Evolutionary conservation across 2,797 vertebrate genomes (phyloP).

Genomic region (Sebastes matsubarae): DNA sequence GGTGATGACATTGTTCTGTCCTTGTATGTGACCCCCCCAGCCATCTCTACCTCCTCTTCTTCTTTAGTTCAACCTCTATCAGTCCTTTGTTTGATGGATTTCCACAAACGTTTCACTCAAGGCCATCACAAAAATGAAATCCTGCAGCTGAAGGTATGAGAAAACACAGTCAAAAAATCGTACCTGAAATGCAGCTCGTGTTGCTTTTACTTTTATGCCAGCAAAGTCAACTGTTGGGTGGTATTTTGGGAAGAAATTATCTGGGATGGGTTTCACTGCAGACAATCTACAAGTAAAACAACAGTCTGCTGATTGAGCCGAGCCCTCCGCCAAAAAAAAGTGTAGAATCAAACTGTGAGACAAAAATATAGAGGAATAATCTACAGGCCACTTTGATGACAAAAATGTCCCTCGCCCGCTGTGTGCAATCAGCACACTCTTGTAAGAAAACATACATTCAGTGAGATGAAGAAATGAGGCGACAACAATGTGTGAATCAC

Average conservation of each 20-base stretch:
- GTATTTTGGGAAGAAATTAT: constrained; percentile 24
- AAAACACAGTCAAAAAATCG: constrained; percentile 3
- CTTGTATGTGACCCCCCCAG: constrained; percentile 10
- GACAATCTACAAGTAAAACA: constrained; percentile 35
- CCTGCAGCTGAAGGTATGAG: not conserved
- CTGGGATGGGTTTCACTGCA: constrained; percentile 6
- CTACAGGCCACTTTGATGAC: constrained; percentile 43
- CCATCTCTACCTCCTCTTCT: constrained; percentile 9
- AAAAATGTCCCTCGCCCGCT: constrained; percentile 33
- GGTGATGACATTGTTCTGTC: constrained; percentile 31
- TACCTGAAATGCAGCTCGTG: not conserved
- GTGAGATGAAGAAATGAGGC: constrained; percentile 30
- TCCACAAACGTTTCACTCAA: constrained; percentile 34
- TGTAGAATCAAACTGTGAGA: constrained; percentile 47
- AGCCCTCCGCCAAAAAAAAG: not conserved
- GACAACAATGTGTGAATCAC: constrained; percentile 32
- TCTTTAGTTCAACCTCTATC: constrained; percentile 22
- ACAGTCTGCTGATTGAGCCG: constrained; percentile 41
- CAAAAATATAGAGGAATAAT: constrained; percentile 45
- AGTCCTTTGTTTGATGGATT: constrained; percentile 31
- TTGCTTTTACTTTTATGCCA: constrained; percentile 5
- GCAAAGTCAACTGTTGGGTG: constrained; percentile 3
- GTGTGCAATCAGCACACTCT: constrained; percentile 51
- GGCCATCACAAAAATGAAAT: constrained; percentile 34
- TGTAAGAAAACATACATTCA: constrained; percentile 19